Percentiles rank a stretch among this genome's conserved stretches.
These are phyloP conservation scores for Zoanthus sansibaricus DNA, from an alignment of 92 coral and sea anemone species.

Conservation along the genomic window DNA sequence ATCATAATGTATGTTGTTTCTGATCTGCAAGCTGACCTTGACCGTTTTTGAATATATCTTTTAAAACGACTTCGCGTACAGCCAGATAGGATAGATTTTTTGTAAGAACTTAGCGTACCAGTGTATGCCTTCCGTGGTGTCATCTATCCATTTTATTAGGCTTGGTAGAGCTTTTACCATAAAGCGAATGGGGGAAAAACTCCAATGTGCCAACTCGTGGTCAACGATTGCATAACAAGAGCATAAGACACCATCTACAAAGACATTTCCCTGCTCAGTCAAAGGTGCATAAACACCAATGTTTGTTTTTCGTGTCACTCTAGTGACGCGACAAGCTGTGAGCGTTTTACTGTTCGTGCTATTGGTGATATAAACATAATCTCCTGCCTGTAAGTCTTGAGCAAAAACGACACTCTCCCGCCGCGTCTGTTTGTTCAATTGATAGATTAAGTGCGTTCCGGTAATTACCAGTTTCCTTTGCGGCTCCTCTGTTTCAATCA, in stretches of 20 bases:
- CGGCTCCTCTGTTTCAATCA: conserved; percentile 76
- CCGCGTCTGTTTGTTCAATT: conserved; percentile 79
- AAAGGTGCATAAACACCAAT: conserved; percentile 91
- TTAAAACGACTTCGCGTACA: conserved; percentile 16
- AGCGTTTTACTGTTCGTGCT: conserved; percentile 53
- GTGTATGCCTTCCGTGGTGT: conserved; percentile 72
- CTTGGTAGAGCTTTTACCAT: conserved; percentile 68
- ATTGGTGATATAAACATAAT: conserved; percentile 74
- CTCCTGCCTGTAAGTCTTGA: conserved; percentile 72
- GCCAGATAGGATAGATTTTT: conserved; percentile 33
- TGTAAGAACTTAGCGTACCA: conserved; percentile 81
- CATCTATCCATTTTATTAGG: conserved; percentile 50
- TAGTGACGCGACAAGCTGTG: conserved; percentile 74
- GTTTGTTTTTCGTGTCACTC: conserved; percentile 39
- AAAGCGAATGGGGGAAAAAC: conserved; percentile 83
- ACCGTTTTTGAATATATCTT: background rate
- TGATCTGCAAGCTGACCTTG: background rate
- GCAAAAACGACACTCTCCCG: conserved; percentile 73
- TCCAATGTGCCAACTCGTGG: conserved; percentile 78
- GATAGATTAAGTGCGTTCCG: conserved; percentile 89
- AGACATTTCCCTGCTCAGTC: conserved; percentile 90
- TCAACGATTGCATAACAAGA: conserved; percentile 90
- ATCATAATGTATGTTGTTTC: background rate
- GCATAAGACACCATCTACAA: conserved; percentile 82
- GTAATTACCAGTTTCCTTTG: conserved; percentile 78